Evolutionary conservation across 2,888 invertebrate species (phyloP).

Genomic region (Scelioninae gen. 1): DNA sequence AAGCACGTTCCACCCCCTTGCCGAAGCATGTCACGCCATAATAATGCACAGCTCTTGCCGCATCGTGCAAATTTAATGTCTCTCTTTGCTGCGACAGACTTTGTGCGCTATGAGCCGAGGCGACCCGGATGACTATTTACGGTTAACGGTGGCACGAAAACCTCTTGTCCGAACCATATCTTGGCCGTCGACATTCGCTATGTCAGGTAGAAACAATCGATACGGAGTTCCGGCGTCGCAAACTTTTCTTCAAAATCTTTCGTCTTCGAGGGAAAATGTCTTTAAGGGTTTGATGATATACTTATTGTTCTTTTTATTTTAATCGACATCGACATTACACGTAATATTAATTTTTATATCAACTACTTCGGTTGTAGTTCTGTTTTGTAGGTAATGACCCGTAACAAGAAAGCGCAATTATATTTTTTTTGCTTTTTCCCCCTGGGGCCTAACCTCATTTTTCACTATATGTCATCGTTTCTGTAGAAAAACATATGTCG

Average conservation of each 20-base stretch:
- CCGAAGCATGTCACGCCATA: slow-evolving; percentile 77
- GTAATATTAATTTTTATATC: no score
- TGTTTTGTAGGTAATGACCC: no score
- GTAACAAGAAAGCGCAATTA: no score
- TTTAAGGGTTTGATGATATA: background rate
- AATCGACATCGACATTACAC: background rate
- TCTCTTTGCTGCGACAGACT: slow-evolving; percentile 69
- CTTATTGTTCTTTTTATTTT: background rate
- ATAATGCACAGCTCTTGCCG: slow-evolving; percentile 68
- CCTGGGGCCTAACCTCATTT: no score
- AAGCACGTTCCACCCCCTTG: slow-evolving; percentile 69
- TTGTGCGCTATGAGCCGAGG: slow-evolving; percentile 68
- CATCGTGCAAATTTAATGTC: slow-evolving; percentile 74
- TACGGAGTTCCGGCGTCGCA: slow-evolving; percentile 54
- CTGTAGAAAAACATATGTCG: no score
- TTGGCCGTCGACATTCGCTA: slow-evolving; percentile 61
- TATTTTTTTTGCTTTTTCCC: no score
- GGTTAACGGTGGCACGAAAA: slow-evolving; percentile 70
- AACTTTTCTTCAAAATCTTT: slow-evolving; percentile 59
- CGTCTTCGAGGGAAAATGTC: background rate
- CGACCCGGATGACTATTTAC: slow-evolving; percentile 69
- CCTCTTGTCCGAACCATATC: slow-evolving; percentile 67
- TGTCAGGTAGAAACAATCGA: slow-evolving; percentile 71
- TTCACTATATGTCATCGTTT: no score
- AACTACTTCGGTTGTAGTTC: no score